Base-by-base conservation (phyloP, 2,888 invertebrate genomes). In the Hofmannophila pseudospretella region DNA sequence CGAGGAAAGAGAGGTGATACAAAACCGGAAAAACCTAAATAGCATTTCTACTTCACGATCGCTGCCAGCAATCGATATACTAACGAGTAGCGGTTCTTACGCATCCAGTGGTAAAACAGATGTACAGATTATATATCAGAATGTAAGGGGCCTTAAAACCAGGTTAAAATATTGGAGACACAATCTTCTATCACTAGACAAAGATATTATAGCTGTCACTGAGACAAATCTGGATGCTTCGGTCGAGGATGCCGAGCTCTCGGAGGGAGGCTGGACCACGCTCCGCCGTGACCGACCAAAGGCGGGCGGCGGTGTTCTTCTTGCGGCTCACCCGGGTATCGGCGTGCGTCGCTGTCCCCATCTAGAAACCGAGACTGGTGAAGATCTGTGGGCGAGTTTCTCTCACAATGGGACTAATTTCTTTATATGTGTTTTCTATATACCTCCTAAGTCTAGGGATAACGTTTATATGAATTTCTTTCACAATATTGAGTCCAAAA, bases 121-220 rank as follows among this genome's bases (percentile, higher is more conserved):
- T n/a, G n/a, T n/a, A n/a, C n/a, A n/a, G n/a, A n/a, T n/a, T n/a
- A n/a, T n/a, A n/a, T 32, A 39, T n/a, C 39, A 39, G 9, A 39
- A 39, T 36, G 39, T 35, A 1, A 26, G 39, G 8, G 36, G 39
- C 5, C 16, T 39, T 9, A 39, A 32, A 19, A 36, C 39, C 2
- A 39, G 36, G 23, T 19, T 28, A 2, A 22, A 13, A 1, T 3
- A 22, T 11, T 39, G 31, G 35, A 11, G 19, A 16, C 23, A 19
- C 7, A 34, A 14, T 19, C 2, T 27, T 1, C 4, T 34, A 9
- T n/a, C 13, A 13, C 14, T 19, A 3, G 20, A 31, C 2, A 7
- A 8, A 14, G 33, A 38, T 10, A 14, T 38, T 1, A 11, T 34
- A 4, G 30, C 33, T 0, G 22, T 33, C 8, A 38, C 38, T 5